Evolutionary conservation across 2,888 invertebrate genomes (phyloP).

Genomic region (Xanthia icteritia): DNA sequence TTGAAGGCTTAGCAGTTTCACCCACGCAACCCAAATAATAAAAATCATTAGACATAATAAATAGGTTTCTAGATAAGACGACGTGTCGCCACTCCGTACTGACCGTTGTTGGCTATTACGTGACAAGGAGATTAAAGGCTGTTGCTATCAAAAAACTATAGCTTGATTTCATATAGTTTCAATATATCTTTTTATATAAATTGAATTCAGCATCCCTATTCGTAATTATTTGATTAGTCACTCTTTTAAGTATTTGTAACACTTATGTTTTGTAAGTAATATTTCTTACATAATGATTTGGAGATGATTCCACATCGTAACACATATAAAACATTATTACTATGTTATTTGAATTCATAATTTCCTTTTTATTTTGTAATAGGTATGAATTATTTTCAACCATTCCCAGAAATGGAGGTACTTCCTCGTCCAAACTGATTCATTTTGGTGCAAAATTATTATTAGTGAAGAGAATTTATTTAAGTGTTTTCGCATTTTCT

Average conservation of each 20-base stretch:
- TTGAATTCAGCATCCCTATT: too few species aligned
- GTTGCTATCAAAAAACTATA: constrained; percentile 29
- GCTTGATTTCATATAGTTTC: background rate
- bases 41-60: constrained; percentile 84
- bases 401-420: background rate
- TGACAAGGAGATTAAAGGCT: constrained; percentile 51
- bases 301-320: background rate
- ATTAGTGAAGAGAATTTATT: too few species aligned
- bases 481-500: background rate
- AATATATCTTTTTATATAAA: too few species aligned
- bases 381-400: background rate
- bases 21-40: constrained; percentile 75
- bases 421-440: background rate
- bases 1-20: constrained; percentile 63
- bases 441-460: background rate
- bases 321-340: background rate
- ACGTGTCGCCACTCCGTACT: constrained; percentile 82
- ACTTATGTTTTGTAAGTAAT: background rate
- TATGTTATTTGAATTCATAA: background rate
- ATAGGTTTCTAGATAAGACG: constrained; percentile 85
- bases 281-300: background rate
- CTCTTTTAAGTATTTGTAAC: too few species aligned
- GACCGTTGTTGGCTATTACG: constrained; percentile 72
- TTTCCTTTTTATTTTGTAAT: background rate
- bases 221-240: too few species aligned